Evolutionary conservation across 64 coral and sea anemone genomes (phyloP), one percentile per base, ranked within the genome.

Genomic region (Montipora capricornis): DNA sequence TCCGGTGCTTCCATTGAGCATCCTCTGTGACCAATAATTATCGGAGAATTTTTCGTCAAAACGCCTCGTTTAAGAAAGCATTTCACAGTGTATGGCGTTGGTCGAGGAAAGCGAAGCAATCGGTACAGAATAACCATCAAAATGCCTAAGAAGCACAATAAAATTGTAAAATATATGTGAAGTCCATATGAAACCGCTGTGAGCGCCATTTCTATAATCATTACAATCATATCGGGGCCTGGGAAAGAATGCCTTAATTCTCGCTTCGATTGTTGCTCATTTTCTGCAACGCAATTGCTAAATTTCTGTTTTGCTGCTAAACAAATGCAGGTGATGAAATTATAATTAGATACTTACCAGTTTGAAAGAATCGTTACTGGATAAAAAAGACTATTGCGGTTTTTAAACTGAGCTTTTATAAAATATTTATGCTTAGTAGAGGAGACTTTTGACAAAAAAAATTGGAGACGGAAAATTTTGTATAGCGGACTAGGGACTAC

Each of bases 41-140:
- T 74, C 0, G 84, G 89, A 26, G 84, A 97, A 92, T 95, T 89
- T 89, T 92, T 95, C n/a, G 47, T 89, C 45, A 59, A 71, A 37
- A 80, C 68, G 75, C 94, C 91, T 20, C 92, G 77, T 84, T 87
- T 87, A 73, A 97, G 94, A 88, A 97, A 97, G 19, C 87, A 91
- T 94, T 91, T 97, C 44, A 97, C 93, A 15, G 91, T 89, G 81
- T 97, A 97, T 19, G 96, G 93, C 19, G 93, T 86, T 17, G 96
- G 93, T 67, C 91, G 92, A 49, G 96, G 93, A 78, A 97, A 95
- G 74, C 93, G 96, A 94, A 92, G 93, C 51, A 97, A 45, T 68
- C 96, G 89, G 89, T 97, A 97, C 12, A 93, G 74, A 24, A 91
- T 83, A 77, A 91, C 95, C 68, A 83, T 75, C 47, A 95, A 73